Evolutionary conservation across 2,797 vertebrate genomes (phyloP), one percentile per base, ranked within the genome.

Genomic region (Trachops cirrhosus): DNA sequence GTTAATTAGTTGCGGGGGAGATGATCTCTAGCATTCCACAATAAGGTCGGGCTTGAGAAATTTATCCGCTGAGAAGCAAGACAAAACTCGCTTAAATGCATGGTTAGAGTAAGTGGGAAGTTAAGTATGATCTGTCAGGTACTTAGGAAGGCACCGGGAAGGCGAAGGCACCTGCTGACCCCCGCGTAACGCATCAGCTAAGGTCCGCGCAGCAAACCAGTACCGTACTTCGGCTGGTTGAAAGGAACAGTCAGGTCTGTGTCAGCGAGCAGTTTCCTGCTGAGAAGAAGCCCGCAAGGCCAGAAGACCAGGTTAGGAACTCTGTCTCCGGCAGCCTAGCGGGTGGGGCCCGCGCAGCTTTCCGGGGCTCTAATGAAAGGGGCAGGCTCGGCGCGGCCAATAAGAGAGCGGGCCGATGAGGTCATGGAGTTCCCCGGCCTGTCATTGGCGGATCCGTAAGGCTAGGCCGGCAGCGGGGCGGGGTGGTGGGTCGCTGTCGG

Each of bases 331-430:
- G 6, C 39, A 1, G 21, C 32, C 29, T 3, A 2, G 4, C 6
- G 10, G 15, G 19, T 4, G 12, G 41, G 22, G 14, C 26, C 11
- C 1, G 3, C 32, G 1, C 70, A 0, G 78, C 22, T n/a, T 18
- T 6, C 62, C 2, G 0, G 12, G 6, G 34, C 26, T 2, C 70
- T 3, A 11, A 34, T 0, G 6, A 32, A 3, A 32, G 26, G 32
- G 73, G 85, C 18, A 8, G 92, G 16, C 1, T 16, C 22, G 11
- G 68, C 10, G 16, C 57, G 95, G 89, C 97, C 97, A 97, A 95
- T 96, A 48, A 88, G 34, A 87, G 71, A 6, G 26, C 2, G 39
- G 74, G 0, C 29, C 50, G 94, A 41, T 98, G 97, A 97, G 54
- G 96, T 98, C 97, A 97, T 95, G 59, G 41, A 22, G 32, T 9